Evolutionary conservation across 2,888 invertebrate genomes (phyloP), one percentile per base, ranked within the genome.

Genomic region (Morpho achilles): DNA sequence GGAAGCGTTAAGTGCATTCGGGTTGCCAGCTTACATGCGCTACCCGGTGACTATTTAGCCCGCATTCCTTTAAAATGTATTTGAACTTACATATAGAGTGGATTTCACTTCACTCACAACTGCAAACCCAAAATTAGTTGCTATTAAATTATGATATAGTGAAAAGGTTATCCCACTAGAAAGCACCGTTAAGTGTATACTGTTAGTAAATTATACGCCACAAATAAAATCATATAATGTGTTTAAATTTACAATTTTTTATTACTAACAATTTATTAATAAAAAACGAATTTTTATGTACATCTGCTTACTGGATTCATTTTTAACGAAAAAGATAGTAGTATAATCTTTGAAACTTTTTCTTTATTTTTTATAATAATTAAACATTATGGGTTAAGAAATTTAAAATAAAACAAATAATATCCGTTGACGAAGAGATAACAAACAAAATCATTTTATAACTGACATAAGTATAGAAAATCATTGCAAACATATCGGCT

Each of bases 41-140:
- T 88, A 88, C 81, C 87, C 88, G 84, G 85, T 84, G 84, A 73
- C 80, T 84, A 82, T 75, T 73, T 79, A 82, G 80, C 80, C 86
- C 84, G 73, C 89, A 88, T 89, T 89, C 86, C 80, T 80, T 75
- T 79, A 78, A 73, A 69, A 76, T 73, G 79, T 80, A 84, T 73
- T 81, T 39, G 81, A 78, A 89, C 90, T 90, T 90, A 90, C 90
- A 77, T 84, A 77, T 66, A 72, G 76, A 83, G 80, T 81, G 83
- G 77, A 72, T 79, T 79, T 86, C 85, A 86, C 84, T 83, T 86
- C 85, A 84, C 83, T 90, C 87, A 88, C 84, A 87, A 83, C 90
- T 90, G 90, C 76, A 83, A 88, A 88, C 84, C 87, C 87, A 89
- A 89, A 89, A 89, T 87, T 86, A 85, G 82, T 85, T 71, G 77